Evolutionary conservation across 2,113 vertebrate species (phyloP), one percentile per base, ranked within the genome.

Genomic region (Tapirus terrestris): DNA sequence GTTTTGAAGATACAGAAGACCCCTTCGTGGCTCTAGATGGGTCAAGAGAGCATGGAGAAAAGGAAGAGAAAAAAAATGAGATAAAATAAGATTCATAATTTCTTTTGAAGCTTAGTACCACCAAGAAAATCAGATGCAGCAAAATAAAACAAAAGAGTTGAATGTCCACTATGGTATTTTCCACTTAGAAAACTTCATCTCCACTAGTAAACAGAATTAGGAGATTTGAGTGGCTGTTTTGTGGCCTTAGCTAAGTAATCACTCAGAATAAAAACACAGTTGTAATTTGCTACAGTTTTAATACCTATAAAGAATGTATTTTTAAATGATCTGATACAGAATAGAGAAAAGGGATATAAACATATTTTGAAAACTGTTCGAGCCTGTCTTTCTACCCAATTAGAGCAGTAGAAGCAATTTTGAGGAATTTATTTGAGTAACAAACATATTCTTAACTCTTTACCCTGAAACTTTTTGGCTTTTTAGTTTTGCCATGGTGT

Each of bases 251-350:
- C 18, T 72, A 89, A 89, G 43, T 73, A 83, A 84, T 87, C 53
- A 77, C 68, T 81, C 21, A 87, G 94, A 97, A 94, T 45, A 85
- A 91, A 86, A 85, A n/a, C 63, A 88, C 45, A 76, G n/a, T 60
- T 93, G 33, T 17, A 89, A 68, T 94, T 94, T 89, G 39, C 33
- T 83, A 43, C 43, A 53, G 17, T 81, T 91, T 94, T 97, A 91
- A 97, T 96, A 27, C 92, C 97, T 97, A 94, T 31, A 91, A 92
- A 86, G 61, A 96, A 45, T 67, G 33, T 31, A 70, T 31, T 39
- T 84, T 87, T 51, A 94, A 87, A 84, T 87, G 79, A 65, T 53
- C 7, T 89, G 63, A 89, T 89, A 97, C 39, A 93, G 36, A 96
- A 93, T 39, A 96, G 11, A 87, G 43, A 83, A 94, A 94, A 86